Percentiles rank a stretch among this genome's conserved stretches.
Evolutionary conservation across 2,113 vertebrate genomes (phyloP).

Genomic region (Peromyscus polionotus): DNA sequence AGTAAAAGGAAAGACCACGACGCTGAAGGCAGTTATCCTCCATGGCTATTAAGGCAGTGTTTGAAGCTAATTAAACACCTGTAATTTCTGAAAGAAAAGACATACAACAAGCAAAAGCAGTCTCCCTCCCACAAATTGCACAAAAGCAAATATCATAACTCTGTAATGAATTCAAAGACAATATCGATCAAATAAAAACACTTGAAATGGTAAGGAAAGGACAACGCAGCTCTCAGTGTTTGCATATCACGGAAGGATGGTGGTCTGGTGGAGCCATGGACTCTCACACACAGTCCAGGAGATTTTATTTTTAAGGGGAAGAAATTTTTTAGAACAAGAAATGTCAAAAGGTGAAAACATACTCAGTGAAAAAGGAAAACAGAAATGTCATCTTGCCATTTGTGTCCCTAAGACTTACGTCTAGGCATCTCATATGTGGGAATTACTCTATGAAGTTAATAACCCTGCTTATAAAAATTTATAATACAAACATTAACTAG

Average conservation of each 20-base stretch:
- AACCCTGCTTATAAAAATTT: not conserved
- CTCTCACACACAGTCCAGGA: not conserved
- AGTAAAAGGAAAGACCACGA: constrained; percentile 72
- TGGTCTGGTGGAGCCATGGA: not conserved
- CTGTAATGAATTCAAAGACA: constrained; percentile 32
- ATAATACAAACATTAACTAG: not conserved
- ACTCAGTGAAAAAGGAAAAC: not conserved
- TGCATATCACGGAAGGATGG: not conserved
- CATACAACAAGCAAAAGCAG: constrained; percentile 79
- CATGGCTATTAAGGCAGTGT: constrained; percentile 74
- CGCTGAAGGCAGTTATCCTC: constrained; percentile 75
- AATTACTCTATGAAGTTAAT: constrained; percentile 15
- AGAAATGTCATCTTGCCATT: not conserved
- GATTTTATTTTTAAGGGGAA: not conserved
- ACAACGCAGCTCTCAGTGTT: not conserved
- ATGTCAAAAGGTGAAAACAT: constrained; percentile 11
- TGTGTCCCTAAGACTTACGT: constrained; percentile 25
- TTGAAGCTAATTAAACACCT: constrained; percentile 80
- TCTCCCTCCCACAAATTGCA: constrained; percentile 59
- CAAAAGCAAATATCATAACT: not conserved
- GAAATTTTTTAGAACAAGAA: not conserved
- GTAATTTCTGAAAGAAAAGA: constrained; percentile 83
- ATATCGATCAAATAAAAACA: constrained; percentile 26
- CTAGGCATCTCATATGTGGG: not conserved
- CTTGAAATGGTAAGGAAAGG: constrained; percentile 6